Evolutionary conservation across 1,140 invertebrate genomes (phyloP).

Genomic region (Drosophila mojavensis): DNA sequence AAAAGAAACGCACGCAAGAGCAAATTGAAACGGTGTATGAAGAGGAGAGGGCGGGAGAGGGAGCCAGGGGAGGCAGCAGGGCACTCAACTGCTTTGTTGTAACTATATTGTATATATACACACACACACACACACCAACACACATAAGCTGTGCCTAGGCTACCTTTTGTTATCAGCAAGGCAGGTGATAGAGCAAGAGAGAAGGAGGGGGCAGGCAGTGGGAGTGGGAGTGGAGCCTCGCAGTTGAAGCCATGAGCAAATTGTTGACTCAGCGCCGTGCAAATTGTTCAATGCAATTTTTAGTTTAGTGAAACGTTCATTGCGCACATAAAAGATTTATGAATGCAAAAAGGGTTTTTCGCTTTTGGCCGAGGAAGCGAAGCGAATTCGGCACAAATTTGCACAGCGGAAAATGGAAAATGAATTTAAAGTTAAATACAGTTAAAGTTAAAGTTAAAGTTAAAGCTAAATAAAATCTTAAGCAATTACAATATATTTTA

Average conservation of each 20-base stretch:
- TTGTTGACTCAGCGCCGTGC: slow-evolving; percentile 71
- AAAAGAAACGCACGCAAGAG: slow-evolving; percentile 26
- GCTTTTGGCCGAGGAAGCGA: too few species aligned
- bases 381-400: too few species aligned
- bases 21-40: slow-evolving; percentile 3
- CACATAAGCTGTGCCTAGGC: slow-evolving; percentile 4
- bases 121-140: slow-evolving; percentile 6
- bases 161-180: slow-evolving; percentile 54
- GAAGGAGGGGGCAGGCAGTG: neutral
- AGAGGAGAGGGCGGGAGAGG: neutral
- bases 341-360: slow-evolving; percentile 24
- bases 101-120: slow-evolving; percentile 36
- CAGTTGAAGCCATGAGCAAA: slow-evolving; percentile 50
- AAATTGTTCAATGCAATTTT: slow-evolving; percentile 60
- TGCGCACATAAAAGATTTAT: slow-evolving; percentile 66
- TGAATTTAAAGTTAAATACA: too few species aligned
- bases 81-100: slow-evolving; percentile 35
- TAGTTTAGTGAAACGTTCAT: slow-evolving; percentile 25
- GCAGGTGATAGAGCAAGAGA: neutral
- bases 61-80: too few species aligned
- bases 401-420: too few species aligned
- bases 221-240: slow-evolving; percentile 1
- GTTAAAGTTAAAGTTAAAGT: neutral
- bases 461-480: neutral
- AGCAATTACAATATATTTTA: neutral